Percentiles rank a stretch among this genome's conserved stretches.
phyloP scores from a whole-genome alignment of 2,888 invertebrate species.

The Ryuthela nishihirai region DNA sequence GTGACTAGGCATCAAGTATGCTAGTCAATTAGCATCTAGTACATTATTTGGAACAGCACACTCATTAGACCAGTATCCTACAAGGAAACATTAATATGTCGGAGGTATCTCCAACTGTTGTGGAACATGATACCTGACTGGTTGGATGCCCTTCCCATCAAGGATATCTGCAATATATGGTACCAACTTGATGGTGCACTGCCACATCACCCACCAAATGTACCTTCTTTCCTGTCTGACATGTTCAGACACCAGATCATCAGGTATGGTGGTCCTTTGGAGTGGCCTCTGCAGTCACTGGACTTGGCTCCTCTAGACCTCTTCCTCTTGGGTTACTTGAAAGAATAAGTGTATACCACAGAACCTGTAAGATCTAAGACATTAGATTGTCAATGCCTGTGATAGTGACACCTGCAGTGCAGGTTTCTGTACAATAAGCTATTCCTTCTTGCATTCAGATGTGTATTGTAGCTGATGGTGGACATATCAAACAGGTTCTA shows the following conservation, averaged over 20 bases:
- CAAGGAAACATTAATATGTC: neutral
- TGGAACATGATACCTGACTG: neutral
- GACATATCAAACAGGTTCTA: too few relatives aligned
- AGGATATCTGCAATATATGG: neutral
- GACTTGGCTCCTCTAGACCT: neutral
- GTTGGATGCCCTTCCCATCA: neutral
- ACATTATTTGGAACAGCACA: neutral
- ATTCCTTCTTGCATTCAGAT: too few relatives aligned
- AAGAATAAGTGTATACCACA: neutral
- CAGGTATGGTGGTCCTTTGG: neutral
- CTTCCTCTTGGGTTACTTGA: neutral
- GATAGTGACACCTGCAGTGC: too few relatives aligned
- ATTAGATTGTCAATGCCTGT: neutral
- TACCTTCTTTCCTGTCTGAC: neutral
- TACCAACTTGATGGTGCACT: neutral
- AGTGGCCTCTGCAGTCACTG: neutral
- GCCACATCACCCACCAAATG: neutral
- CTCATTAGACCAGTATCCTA: neutral
- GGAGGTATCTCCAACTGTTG: neutral
- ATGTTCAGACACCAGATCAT: neutral
- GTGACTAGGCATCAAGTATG: neutral
- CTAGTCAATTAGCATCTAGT: neutral
- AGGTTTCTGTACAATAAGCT: too few relatives aligned
- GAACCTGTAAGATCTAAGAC: neutral
- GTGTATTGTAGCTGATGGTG: too few relatives aligned